A percentile compares a stretch with the other conserved stretches of the same genome.
Conservation (phyloP, 2,888 invertebrate species). For the Steromphala cineraria region DNA sequence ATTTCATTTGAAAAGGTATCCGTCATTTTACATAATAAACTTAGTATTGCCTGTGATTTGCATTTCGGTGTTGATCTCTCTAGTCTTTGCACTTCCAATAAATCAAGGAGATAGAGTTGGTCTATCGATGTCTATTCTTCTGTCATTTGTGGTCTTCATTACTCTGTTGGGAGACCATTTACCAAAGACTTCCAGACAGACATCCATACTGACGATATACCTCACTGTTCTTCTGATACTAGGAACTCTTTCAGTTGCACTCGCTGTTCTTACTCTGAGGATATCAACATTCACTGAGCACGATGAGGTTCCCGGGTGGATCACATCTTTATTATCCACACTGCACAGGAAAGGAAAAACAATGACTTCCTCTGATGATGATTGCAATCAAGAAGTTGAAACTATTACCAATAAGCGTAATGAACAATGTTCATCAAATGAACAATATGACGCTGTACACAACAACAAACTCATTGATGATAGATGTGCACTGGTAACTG, state of each 20-base stretch:
- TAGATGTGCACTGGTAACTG: too few species aligned
- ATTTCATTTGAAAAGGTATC: neutral
- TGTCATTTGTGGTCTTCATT: neutral
- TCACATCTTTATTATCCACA: too few species aligned
- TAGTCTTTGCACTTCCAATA: conserved; percentile 37
- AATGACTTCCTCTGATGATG: too few species aligned
- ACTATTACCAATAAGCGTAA: too few species aligned
- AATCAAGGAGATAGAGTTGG: conserved; percentile 35
- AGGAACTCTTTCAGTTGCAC: neutral
- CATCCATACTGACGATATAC: neutral
- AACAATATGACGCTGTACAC: too few species aligned
- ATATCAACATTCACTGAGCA: neutral
- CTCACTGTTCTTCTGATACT: neutral
- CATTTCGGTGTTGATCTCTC: conserved; percentile 28
- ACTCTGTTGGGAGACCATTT: neutral
- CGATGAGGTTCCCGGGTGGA: too few species aligned
- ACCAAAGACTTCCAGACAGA: neutral
- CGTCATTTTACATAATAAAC: neutral
- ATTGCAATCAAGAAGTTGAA: too few species aligned
- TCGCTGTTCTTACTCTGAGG: neutral
- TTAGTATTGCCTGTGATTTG: neutral
- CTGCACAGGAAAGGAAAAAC: too few species aligned
- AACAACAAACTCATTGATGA: too few species aligned
- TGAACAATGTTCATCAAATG: too few species aligned
- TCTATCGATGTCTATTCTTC: neutral